Evolutionary conservation across 2,113 vertebrate species (phyloP), one percentile per base, ranked within the genome.

Genomic region (Podarcis cretensis): DNA sequence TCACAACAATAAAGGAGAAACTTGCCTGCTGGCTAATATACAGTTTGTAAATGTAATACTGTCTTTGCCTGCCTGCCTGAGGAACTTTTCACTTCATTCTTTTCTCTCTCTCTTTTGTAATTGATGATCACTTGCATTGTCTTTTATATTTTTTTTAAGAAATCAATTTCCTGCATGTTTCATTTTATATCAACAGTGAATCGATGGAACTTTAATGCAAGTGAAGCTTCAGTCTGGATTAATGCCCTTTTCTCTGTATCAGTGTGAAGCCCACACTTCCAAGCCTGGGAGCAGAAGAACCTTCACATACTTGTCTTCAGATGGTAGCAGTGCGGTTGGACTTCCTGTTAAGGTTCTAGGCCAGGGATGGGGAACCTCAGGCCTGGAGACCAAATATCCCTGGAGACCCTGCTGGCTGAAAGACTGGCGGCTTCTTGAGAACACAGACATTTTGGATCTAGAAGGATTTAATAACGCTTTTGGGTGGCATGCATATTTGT

Each of bases 121-220:
- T 89, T 91, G 90, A 95, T 93, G 92, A 94, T 89, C 85, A 90
- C 84, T 93, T 95, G 90, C 73, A 37, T 79, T 90, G 88, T 63
- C 75, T 59, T 87, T 95, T 94, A 89, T 90, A 63, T 20, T 63
- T 63, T 63, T 63, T 63, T 93, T 90, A 93, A 89, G 43, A 77
- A 81, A 83, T 93, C 93, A 94, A 83, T 86, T 89, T 91, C 94
- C 92, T 90, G n/a, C n/a, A 88, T 81, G 68, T 86, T 91, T 92
- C 85, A 71, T 93, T 94, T 94, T 93, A 86, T 92, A 91, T 95
- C 92, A 92, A 85, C 54, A 90, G 71, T 63, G 87, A 92, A 93
- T 91, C 88, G 90, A 93, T 90, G 85, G 84, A 87, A 83, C 90
- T 85, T 95, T 94, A 94, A 94, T 94, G 75, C 88, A 93, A 88